These are phyloP conservation scores for Blastobasis lacticolella DNA, from an alignment of 2,888 invertebrate species.

Conservation along the genomic window DNA sequence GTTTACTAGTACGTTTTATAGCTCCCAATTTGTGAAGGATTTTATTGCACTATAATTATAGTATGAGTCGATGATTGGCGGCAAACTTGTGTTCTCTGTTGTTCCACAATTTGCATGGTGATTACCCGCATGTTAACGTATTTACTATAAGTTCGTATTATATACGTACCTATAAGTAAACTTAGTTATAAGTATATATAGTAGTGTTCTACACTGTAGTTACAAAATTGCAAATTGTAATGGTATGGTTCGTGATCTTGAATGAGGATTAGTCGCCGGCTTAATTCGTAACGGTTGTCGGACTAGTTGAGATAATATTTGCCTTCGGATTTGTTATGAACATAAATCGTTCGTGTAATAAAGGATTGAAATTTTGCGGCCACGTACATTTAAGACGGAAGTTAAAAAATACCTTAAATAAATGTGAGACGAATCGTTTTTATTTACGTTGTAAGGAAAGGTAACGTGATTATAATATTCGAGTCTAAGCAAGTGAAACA, in stretches of 20 bases:
- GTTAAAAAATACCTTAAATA: no score
- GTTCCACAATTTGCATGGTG: conserved; percentile 40
- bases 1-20: conserved; percentile 12
- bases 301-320: conserved; percentile 48
- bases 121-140: conserved; percentile 37
- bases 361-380: no score
- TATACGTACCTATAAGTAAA: no score
- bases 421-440: no score
- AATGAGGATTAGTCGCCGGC: conserved; percentile 9
- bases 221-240: no score
- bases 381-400: no score
- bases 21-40: conserved; percentile 38
- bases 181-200: no score
- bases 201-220: no score
- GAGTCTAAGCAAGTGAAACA: no score
- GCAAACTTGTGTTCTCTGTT: conserved; percentile 22
- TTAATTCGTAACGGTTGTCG: conserved; percentile 35
- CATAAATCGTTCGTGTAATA: conserved; percentile 9
- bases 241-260: no score
- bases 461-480: no score
- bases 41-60: conserved; percentile 56
- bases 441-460: no score
- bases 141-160: conserved; percentile 15
- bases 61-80: conserved; percentile 31
- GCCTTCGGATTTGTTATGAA: conserved; percentile 32